Base-by-base conservation (phyloP, 2,888 invertebrate genomes). In the Camponotus fellah region DNA sequence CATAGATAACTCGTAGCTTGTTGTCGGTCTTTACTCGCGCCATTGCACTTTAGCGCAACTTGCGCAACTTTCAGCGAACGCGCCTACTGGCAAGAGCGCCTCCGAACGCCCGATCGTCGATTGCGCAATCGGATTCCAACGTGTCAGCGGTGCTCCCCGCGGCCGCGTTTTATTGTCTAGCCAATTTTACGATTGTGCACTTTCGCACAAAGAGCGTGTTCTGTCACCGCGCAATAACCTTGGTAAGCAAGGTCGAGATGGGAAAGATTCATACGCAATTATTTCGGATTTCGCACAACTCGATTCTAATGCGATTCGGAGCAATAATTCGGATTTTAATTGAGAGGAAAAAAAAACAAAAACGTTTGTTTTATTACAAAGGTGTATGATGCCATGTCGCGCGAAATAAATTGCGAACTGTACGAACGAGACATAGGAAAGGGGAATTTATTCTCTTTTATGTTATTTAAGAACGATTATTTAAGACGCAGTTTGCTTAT, bases 81-180 rank as follows among this genome's bases (percentile, higher is more conserved):
- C 46, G 37, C 46, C 46, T 46, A 60, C 46, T 60, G 37, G 46
- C 37, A 74, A 60, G 60, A 60, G 74, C 60, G 17, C 49, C 74
- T 80, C 79, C 60, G 34, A 69, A 43, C 40, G 40, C 21, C 12
- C 21, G 40, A 69, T 79, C 26, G n/a, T 53, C 46, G 72, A 37
- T 72, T 72, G 46, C 74, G 34, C 26, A 79, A 79, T 46, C 74
- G 46, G 5, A 72, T 79, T 72, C 46, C 79, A 17, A 79, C 60
- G 74, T 37, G 60, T 72, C 60, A n/a, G 9, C 9, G n/a, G 17
- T 37, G 46, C 53, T 46, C 21, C n/a, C 32, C 17, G 58, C 14
- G 8, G 9, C n/a, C 32, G 26, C 26, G 3, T 34, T 72, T 37
- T 12, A 72, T 60, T 17, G 17, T 60, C 46, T 37, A 10, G 34